These are phyloP conservation scores for Alaudala cheleensis DNA, from an alignment of 2,113 vertebrate genomes.

Conservation along the genomic window DNA sequence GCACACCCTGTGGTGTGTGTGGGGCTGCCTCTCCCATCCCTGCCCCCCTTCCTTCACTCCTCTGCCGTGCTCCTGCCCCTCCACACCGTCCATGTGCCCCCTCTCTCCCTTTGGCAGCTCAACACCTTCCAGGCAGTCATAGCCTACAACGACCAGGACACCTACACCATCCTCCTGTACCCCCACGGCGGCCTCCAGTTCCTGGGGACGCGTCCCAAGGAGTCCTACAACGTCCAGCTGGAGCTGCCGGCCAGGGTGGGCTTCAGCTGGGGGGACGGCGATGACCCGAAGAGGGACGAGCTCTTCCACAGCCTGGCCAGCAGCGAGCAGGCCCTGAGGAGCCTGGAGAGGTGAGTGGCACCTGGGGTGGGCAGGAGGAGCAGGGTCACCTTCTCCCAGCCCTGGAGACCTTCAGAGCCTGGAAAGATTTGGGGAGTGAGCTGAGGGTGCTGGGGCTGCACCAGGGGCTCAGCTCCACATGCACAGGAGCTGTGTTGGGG, in stretches of 20 bases:
- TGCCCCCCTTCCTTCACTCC: neutral
- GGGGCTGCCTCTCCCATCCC: neutral
- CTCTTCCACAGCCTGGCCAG: slow-evolving; percentile 85
- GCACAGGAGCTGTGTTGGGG: accelerated
- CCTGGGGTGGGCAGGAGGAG: neutral
- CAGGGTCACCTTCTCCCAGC: neutral
- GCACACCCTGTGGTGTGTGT: accelerated
- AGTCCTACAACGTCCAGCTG: slow-evolving; percentile 90
- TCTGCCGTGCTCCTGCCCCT: neutral
- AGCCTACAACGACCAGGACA: slow-evolving; percentile 82
- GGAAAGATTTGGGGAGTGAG: neutral
- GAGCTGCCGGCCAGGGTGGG: slow-evolving; percentile 91
- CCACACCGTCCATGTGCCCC: accelerated
- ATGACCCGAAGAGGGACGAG: slow-evolving; percentile 78
- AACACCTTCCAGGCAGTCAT: slow-evolving; percentile 95
- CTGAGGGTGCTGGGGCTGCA: neutral
- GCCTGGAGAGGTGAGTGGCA: slow-evolving; percentile 84
- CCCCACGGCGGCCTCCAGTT: slow-evolving; percentile 87
- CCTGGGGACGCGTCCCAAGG: slow-evolving; percentile 88
- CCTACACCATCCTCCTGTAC: slow-evolving; percentile 91
- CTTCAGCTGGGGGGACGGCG: slow-evolving; percentile 87
- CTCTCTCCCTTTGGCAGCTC: slow-evolving; percentile 65
- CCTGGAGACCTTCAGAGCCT: neutral
- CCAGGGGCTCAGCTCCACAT: accelerated
- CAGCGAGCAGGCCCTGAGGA: slow-evolving; percentile 83